These are phyloP conservation scores for Ormia ochracea DNA, from an alignment of 2,888 invertebrate species.

Conservation along the genomic window DNA sequence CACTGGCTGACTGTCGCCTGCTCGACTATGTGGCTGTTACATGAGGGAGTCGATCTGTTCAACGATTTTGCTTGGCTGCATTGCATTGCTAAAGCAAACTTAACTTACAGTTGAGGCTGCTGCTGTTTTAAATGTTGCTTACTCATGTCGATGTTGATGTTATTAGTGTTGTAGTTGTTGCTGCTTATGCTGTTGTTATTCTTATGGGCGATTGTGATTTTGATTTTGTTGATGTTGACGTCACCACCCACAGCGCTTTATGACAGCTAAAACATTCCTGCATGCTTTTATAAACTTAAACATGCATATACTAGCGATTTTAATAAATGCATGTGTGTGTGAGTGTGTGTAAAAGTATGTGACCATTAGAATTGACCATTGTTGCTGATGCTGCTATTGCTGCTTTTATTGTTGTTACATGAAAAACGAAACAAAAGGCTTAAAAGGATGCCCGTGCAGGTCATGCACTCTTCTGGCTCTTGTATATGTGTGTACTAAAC, in stretches of 20 bases:
- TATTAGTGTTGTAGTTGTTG: slow-evolving; percentile 45
- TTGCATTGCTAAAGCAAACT: slow-evolving; percentile 8
- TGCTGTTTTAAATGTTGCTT: slow-evolving; percentile 48
- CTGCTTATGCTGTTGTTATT: slow-evolving; percentile 37
- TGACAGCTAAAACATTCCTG: slow-evolving; percentile 58
- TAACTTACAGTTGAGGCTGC: slow-evolving; percentile 24
- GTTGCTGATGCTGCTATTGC: slow-evolving; percentile 10
- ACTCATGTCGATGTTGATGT: slow-evolving; percentile 42
- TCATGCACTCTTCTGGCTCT: slow-evolving; percentile 55
- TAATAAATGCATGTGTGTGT: background rate
- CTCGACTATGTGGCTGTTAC: background rate
- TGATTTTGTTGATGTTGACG: slow-evolving; percentile 59
- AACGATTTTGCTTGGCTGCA: background rate
- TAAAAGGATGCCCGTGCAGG: slow-evolving; percentile 59
- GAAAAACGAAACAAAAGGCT: slow-evolving; percentile 62
- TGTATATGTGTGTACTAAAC: slow-evolving; percentile 12
- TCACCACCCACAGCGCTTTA: slow-evolving; percentile 62
- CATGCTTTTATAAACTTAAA: slow-evolving; percentile 44
- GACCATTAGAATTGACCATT: slow-evolving; percentile 41
- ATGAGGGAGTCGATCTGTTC: background rate
- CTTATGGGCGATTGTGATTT: slow-evolving; percentile 30
- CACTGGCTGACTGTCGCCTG: background rate
- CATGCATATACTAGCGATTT: slow-evolving; percentile 6
- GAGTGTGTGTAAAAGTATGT: background rate
- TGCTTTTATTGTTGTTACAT: slow-evolving; percentile 35